Base-by-base conservation (phyloP, 92 coral and sea anemone genomes). In the Zoanthus sansibaricus region DNA sequence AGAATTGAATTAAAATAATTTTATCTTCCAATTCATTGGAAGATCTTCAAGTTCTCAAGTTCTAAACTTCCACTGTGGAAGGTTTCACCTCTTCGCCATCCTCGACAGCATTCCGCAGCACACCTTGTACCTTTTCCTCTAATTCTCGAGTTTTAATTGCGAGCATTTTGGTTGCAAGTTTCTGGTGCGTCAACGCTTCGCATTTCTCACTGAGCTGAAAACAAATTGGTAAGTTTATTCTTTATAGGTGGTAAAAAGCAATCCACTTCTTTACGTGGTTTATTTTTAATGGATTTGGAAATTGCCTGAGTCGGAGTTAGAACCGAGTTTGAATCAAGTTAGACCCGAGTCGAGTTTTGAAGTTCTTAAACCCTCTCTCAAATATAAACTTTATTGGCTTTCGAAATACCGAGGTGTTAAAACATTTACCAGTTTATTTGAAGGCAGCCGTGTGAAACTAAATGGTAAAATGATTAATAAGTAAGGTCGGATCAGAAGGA, bases 141-240 rank as follows among this genome's bases (percentile, higher is more conserved):
- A 93, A 90, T 55, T 87, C 94, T 44, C 88, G 93, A 84, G 94
- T 91, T 75, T 93, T 94, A 37, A 94, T 87, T 7, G 98, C 98
- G 37, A 94, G 90, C 94, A 94, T 83, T 64, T 93, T 94, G 1
- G 95, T 93, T 1, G 95, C 95, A 82, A 94, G 87, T 85, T 93
- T 93, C 77, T 94, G 98, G 71, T 94, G 98, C 3, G 96, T 95
- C 31, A 94, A 80, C 31, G 98, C 98, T 71, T 94, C 98, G 54
- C 95, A 91, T 84, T 94, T 93, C 87, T 94, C 96, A 82, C 89
- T 91, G 61, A 94, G 92, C 98, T 94, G 78, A 73, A 82, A 83
- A 15, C 31, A 61, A 75, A 82, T 82, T 75, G 47, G 80, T 2
- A 80, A 64, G 17, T 46, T 16, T 7, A 37, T 2, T 30, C 30